Conservation (phyloP, 2,888 invertebrate species). For the Mesodorylaimus sp. region DNA sequence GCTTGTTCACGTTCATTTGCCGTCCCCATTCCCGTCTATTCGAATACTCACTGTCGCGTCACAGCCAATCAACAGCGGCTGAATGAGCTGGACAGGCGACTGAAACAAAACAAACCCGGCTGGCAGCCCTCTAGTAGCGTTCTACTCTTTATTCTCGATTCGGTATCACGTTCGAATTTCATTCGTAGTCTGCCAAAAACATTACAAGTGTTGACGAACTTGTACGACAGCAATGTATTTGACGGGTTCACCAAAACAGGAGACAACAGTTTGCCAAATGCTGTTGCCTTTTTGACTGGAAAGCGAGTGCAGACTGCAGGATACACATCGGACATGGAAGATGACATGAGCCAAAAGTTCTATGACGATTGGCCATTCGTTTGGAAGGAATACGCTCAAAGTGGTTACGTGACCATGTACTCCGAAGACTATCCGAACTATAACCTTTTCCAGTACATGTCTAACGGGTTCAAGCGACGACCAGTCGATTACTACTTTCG, state of each 20-base stretch:
- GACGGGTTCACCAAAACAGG: constrained; percentile 34
- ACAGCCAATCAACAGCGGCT: constrained; percentile 6
- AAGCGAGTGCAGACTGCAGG: constrained; percentile 4
- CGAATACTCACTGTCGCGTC: constrained; percentile 19
- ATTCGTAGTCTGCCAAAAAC: constrained; percentile 28
- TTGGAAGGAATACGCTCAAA: constrained; percentile 29
- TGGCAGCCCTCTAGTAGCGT: too few relatives aligned
- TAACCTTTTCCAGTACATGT: constrained; percentile 31
- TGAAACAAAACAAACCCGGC: too few relatives aligned
- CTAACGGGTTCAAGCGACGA: constrained; percentile 29
- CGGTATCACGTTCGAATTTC: constrained; percentile 31
- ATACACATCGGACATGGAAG: constrained; percentile 13
- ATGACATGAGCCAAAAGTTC: constrained; percentile 15
- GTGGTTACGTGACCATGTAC: constrained; percentile 30
- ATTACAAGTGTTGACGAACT: constrained; percentile 18
- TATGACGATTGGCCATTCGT: constrained; percentile 30
- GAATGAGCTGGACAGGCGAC: background rate
- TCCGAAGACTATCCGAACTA: constrained; percentile 33
- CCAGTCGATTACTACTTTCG: constrained; percentile 33
- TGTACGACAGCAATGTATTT: constrained; percentile 23
- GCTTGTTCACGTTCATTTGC: constrained; percentile 15
- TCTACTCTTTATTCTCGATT: constrained; percentile 33
- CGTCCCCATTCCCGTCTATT: constrained; percentile 16
- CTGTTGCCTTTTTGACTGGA: constrained; percentile 30
- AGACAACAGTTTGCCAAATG: constrained; percentile 33